These are phyloP conservation scores for Rhyacophila brunnea DNA, from an alignment of 1,140 invertebrate genomes.

Conservation along the genomic window DNA sequence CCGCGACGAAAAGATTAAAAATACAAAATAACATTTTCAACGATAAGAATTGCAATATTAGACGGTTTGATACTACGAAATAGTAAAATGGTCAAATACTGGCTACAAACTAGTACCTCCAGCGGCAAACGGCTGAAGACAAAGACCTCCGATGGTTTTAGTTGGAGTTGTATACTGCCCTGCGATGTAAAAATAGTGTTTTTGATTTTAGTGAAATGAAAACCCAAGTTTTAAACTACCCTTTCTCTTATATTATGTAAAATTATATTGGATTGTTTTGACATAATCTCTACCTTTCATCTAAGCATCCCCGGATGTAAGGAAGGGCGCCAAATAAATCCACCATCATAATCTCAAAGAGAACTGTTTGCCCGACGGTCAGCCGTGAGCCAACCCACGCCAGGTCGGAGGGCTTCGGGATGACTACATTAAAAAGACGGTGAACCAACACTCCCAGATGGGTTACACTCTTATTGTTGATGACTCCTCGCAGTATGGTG, in stretches of 20 bases:
- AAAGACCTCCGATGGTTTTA: background rate
- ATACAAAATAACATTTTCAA: no score
- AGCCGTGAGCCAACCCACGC: conserved; percentile 58
- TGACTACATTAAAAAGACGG: conserved; percentile 64
- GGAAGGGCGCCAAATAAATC: conserved; percentile 57
- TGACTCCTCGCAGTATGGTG: conserved; percentile 54
- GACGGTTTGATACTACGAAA: no score
- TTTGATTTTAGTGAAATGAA: no score
- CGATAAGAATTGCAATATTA: no score
- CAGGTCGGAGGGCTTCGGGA: conserved; percentile 55
- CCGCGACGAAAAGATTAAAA: background rate
- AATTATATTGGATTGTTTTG: no score
- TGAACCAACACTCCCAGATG: conserved; percentile 65
- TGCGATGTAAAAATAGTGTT: no score
- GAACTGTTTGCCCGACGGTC: conserved; percentile 57
- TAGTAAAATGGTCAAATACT: no score
- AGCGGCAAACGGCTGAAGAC: background rate
- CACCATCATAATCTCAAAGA: conserved; percentile 56
- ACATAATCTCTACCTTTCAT: conserved; percentile 51
- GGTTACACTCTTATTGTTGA: conserved; percentile 61
- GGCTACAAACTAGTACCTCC: background rate
- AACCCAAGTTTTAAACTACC: no score
- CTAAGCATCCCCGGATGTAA: conserved; percentile 57
- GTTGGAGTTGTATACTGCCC: background rate
- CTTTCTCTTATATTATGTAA: no score